These are phyloP conservation scores for Gila robusta DNA, from an alignment of 2,797 vertebrate genomes.

Conservation along the genomic window DNA sequence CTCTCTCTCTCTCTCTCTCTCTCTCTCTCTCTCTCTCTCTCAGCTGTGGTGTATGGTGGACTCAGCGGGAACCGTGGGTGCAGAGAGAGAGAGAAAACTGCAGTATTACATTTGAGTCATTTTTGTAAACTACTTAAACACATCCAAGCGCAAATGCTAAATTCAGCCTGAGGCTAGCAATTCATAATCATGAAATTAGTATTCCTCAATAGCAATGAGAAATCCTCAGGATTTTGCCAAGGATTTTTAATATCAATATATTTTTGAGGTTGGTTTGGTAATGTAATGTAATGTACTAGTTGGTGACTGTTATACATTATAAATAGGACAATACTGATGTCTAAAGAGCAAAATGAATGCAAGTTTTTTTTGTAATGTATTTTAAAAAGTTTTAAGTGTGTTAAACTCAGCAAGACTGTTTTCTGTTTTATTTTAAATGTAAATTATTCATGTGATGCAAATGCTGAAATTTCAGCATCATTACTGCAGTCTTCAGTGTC, in stretches of 20 bases:
- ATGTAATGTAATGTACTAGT: background rate
- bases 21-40: background rate
- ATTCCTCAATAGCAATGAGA: conserved; percentile 77
- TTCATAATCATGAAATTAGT: conserved; percentile 82
- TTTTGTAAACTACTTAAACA: conserved; percentile 75
- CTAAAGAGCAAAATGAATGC: background rate
- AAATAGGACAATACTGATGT: conserved; percentile 2
- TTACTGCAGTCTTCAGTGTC: background rate
- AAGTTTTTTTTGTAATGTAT: background rate
- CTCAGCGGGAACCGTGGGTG: conserved; percentile 27
- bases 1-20: background rate
- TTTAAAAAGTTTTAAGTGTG: no score
- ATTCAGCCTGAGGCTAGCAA: conserved; percentile 76
- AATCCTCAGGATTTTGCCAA: conserved; percentile 68
- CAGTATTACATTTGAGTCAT: conserved; percentile 74
- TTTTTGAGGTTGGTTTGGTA: conserved; percentile 6
- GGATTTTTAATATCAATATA: background rate
- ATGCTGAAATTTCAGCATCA: background rate
- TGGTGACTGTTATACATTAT: background rate
- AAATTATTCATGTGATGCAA: background rate
- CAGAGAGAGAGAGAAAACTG: background rate
- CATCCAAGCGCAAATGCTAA: conserved; percentile 72
- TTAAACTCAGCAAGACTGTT: background rate
- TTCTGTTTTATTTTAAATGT: background rate
- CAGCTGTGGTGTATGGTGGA: conserved; percentile 28